Evolutionary conservation across 2,113 vertebrate genomes (phyloP), one percentile per base, ranked within the genome.

Genomic region (Austrofundulus limnaeus): DNA sequence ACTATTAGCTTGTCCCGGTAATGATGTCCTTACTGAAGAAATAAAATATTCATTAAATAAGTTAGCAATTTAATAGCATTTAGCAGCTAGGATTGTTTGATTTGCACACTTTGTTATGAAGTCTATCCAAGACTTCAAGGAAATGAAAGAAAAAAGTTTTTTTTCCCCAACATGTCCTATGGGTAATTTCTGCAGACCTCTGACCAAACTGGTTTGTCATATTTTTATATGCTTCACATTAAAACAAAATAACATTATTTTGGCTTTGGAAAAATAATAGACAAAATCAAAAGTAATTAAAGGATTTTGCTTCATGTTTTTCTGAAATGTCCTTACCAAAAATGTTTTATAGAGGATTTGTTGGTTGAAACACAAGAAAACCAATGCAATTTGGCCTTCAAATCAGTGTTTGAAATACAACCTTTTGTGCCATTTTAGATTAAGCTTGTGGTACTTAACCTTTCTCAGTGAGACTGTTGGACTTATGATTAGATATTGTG

Each of bases 361-460:
- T 72, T 73, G 65, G 68, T 74, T 80, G 79, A 83, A 89, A 87
- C 37, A 73, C 56, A 64, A 87, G 78, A 89, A 89, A 83, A 65
- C 31, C 77, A 85, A 63, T 72, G 73, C 75, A 87, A 81, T 83
- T 79, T 83, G 73, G 84, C 70, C 24, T 51, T 59, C 46, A 50
- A 51, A 75, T 82, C 46, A 60, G 3, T 80, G 64, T 87, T 88
- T 82, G 57, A 80, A 87, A 82, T 56, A 74, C 59, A 83, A 67
- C n/a, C 69, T 76, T 81, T 62, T 46, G 75, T 84, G 74, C 83
- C 73, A 80, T 72, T 82, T 78, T 76, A 39, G 49, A 80, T 89
- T 80, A 53, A 76, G 38, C 20, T 54, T 78, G 69, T 54, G 55
- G 79, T 73, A 62, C 83, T 88, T 79, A 81, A 83, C 69, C 52